Evolutionary conservation across 2,113 vertebrate species (phyloP).

Genomic region (Puffinus mauretanicus): DNA sequence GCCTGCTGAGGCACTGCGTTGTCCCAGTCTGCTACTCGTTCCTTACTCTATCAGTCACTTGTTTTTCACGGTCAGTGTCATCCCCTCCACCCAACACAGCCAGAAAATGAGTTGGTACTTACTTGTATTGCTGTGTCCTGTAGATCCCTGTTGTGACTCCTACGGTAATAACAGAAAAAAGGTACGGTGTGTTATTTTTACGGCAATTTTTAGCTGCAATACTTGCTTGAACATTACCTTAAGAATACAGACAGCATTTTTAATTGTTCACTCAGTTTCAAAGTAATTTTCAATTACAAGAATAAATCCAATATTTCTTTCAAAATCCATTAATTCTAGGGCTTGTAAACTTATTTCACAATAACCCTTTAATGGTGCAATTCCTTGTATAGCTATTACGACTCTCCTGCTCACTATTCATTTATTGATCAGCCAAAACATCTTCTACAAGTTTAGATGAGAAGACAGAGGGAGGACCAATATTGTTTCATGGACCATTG

Average conservation of each 20-base stretch:
- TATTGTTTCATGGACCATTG: conserved; percentile 47
- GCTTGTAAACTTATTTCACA: conserved; percentile 23
- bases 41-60: not conserved
- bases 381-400: not conserved
- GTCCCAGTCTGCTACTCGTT: not conserved
- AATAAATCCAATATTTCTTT: conserved; percentile 3
- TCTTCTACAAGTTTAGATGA: conserved; percentile 18
- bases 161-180: conserved; percentile 70
- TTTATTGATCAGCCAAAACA: conserved; percentile 45
- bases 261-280: conserved; percentile 6
- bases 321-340: conserved; percentile 34
- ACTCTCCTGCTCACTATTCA: conserved; percentile 5
- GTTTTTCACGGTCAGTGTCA: not conserved
- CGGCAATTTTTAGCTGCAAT: not conserved
- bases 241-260: not conserved
- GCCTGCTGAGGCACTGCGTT: not conserved
- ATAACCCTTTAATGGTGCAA: not conserved
- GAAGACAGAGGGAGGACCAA: conserved; percentile 34
- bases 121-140: conserved; percentile 86
- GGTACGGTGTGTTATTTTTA: conserved; percentile 40
- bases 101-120: conserved; percentile 63
- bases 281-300: conserved; percentile 31
- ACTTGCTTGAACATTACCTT: not conserved
- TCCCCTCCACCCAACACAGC: not conserved
- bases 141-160: conserved; percentile 80